Conservation (phyloP, 2,113 vertebrate genomes). For the Hippocampus mohnikei region DNA sequence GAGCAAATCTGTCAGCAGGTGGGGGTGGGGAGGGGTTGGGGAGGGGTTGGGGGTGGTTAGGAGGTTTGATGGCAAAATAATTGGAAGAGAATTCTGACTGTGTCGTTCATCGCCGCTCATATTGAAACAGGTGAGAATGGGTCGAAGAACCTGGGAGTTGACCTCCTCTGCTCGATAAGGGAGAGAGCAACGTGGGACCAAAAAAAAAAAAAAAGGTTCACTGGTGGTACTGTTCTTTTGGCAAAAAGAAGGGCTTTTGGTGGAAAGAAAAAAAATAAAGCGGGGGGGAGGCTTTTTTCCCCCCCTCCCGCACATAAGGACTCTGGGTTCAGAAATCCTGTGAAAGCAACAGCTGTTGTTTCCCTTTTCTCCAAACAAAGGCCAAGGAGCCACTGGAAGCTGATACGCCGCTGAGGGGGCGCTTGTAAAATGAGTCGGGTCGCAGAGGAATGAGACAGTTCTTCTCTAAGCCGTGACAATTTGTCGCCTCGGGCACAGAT, state of each 20-base stretch:
- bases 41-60: slow-evolving; percentile 65
- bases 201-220: slow-evolving; percentile 11
- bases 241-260: slow-evolving; percentile 65
- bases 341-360: slow-evolving; percentile 94
- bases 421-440: slow-evolving; percentile 52
- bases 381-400: slow-evolving; percentile 65
- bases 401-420: slow-evolving; percentile 58
- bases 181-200: slow-evolving; percentile 19
- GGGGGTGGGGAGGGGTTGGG: slow-evolving; percentile 72
- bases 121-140: slow-evolving; percentile 75
- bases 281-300: slow-evolving; percentile 62
- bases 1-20: slow-evolving; percentile 77
- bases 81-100: slow-evolving; percentile 74
- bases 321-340: slow-evolving; percentile 82
- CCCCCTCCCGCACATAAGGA: slow-evolving; percentile 47
- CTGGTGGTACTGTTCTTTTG: slow-evolving; percentile 58
- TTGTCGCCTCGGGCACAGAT: slow-evolving; percentile 40
- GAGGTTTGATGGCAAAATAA: slow-evolving; percentile 59
- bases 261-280: slow-evolving; percentile 26
- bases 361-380: slow-evolving; percentile 62
- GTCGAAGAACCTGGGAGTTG: slow-evolving; percentile 59
- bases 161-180: slow-evolving; percentile 6
- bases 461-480: slow-evolving; percentile 41
- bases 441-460: slow-evolving; percentile 34
- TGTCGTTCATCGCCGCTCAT: slow-evolving; percentile 76